phyloP scores from a whole-genome alignment of 2,888 invertebrate species.

The Zeuzera pyrina region DNA sequence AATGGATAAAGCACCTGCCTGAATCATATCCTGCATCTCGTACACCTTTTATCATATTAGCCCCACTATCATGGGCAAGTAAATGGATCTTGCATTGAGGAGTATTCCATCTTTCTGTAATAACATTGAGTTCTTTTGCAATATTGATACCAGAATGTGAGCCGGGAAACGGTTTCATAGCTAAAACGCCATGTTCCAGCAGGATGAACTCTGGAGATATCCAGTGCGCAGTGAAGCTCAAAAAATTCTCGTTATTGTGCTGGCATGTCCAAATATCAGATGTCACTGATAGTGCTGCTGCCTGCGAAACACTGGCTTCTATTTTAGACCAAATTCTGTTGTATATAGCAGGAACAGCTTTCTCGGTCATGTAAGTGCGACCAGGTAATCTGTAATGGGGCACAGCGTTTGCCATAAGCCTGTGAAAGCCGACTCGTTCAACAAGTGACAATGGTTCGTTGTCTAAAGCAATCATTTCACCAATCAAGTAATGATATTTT shows the following conservation, averaged over 20 bases:
- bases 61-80: conserved; percentile 14
- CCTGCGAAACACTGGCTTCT: conserved; percentile 12
- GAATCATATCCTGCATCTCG: conserved; percentile 20
- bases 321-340: conserved; percentile 14
- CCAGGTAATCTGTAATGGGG: conserved; percentile 15
- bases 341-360: conserved; percentile 16
- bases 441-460: conserved; percentile 12
- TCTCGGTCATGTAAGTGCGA: conserved; percentile 17
- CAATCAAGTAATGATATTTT: conserved; percentile 15
- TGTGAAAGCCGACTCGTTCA: conserved; percentile 11
- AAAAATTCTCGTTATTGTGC: conserved; percentile 15
- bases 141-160: conserved; percentile 22
- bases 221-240: conserved; percentile 14
- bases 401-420: conserved; percentile 6
- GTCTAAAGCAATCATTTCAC: conserved; percentile 15
- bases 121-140: conserved; percentile 20
- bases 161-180: conserved; percentile 17
- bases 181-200: conserved; percentile 14
- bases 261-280: conserved; percentile 19
- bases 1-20: conserved; percentile 23
- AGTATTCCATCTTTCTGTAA: conserved; percentile 24
- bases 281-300: conserved; percentile 15
- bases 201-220: conserved; percentile 6
- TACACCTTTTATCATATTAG: conserved; percentile 23
- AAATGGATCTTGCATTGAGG: conserved; percentile 20